Percentiles rank a stretch among this genome's conserved stretches.
These are phyloP conservation scores for Paradoxurus hermaphroditus DNA, from an alignment of 2,113 vertebrate genomes.

Conservation along the genomic window DNA sequence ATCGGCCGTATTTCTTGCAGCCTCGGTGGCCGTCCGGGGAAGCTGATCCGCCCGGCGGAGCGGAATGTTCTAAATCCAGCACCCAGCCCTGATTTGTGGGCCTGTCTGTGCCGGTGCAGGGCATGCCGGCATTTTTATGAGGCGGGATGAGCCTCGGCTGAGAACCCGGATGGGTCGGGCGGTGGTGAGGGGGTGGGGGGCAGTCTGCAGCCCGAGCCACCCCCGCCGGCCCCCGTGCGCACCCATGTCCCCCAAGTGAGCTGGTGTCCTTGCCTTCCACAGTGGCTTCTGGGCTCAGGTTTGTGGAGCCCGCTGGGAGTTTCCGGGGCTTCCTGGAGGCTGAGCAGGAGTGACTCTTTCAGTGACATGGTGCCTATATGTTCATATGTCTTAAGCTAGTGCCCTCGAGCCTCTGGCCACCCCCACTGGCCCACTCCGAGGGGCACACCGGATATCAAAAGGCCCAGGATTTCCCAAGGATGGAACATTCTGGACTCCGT, in stretches of 20 bases:
- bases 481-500: not conserved
- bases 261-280: not conserved
- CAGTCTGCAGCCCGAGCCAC: not conserved
- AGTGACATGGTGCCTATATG: not conserved
- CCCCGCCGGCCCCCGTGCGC: not conserved
- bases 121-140: slow-evolving; percentile 12
- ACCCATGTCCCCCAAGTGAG: not conserved
- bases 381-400: not conserved
- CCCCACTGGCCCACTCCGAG: not conserved
- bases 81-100: not conserved
- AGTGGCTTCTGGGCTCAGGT: not conserved
- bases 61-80: not conserved
- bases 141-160: not conserved
- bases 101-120: not conserved
- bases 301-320: not conserved
- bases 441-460: fast-evolving
- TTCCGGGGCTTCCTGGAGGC: not conserved
- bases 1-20: not conserved
- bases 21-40: not conserved
- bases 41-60: not conserved
- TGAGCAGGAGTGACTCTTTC: not conserved
- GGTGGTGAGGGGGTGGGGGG: not conserved
- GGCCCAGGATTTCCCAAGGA: not conserved
- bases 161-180: not conserved
- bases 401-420: not conserved